Base-by-base conservation (phyloP, 2,888 invertebrate species). In the Tribolium freemani region DNA sequence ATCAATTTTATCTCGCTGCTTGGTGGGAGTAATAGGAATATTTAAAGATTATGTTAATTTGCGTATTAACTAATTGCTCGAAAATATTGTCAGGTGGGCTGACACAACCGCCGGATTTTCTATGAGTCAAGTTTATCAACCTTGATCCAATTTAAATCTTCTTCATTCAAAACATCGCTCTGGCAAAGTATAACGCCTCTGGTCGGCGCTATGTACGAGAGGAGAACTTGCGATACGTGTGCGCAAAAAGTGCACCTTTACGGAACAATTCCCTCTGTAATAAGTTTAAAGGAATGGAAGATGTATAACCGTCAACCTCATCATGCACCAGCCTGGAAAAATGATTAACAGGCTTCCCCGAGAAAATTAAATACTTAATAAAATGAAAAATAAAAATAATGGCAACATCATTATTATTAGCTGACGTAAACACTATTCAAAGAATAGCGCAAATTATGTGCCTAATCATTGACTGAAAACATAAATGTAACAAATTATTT, bases 61-160 rank as follows among this genome's bases (percentile, higher is more conserved):
- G 8, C 6, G 38, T 38, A 38, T 38, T 38, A 38, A 38, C 38
- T 38, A 38, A 38, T 38, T 9, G 38, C 8, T 38, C 3, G 5
- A 38, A 38, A 38, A 38, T 38, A 38, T 38, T 38, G 38, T 38
- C 38, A 38, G 38, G 38, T n/a, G 38, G 38, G 38, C 38, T 38
- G 38, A 6, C 38, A 38, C 38, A n/a, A 38, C 38, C 38, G n/a
- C 26, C 26, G 38, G n/a, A 8, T 38, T 38, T 8, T 38, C 8
- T 38, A 38, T 38, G 38, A 38, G 38, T 38, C 38, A 38, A 38
- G 58, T 69, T 60, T 51, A 58, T 58, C 67, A 69, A 60, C 58
- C 58, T 69, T 69, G 58, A 26, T 20, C 56, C 11, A 64, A 46
- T 53, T 51, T 64, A 11, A n/a, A 31, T 53, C 53, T 53, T 38